Base-by-base conservation (phyloP, 2,888 invertebrate species). In the Pheosia tremula region DNA sequence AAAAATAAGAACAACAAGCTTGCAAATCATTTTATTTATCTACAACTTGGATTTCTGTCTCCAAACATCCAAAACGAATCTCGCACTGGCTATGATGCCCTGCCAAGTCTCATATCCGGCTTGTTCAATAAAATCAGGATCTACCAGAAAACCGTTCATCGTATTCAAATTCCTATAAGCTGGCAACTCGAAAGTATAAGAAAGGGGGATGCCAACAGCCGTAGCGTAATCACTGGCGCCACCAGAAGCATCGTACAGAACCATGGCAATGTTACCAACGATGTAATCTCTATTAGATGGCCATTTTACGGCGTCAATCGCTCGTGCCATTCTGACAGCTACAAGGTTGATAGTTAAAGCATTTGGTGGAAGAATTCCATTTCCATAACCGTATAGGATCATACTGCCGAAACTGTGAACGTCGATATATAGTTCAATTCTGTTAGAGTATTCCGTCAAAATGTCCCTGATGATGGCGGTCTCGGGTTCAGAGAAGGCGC, bases 401-500 rank as follows among this genome's bases (percentile, higher is more conserved):
- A 95, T 95, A 71, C 95, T 94, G 39, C 97, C 97, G 77, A 95
- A 97, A 13, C 97, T 96, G 82, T 98, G 98, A 49, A 97, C 88
- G 7, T 96, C 95, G 10, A 97, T 74, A 83, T 96, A 98, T 60
- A 96, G 86, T 62, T 95, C 94, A 5, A 96, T 83, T 6, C 94
- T 86, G 37, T 82, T 78, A 0, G 88, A 83, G 38, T 95, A 82
- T 2, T 89, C 78, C 4, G 88, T 71, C 56, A 97, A 79, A 66
- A 96, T 93, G 68, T 95, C 90, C 0, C 95, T 88, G 10, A 97
- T 85, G 64, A 94, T 85, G 37, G 75, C 75, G 0, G 94, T 95
- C 86, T 97, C 97, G 0, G 95, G 94, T 81, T 97, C 96, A 0
- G 97, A 96, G 85, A 96, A 96, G 0, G 96, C 80, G 0, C 79